Percentiles rank a stretch among this genome's conserved stretches.
These are phyloP conservation scores for Holotrichia oblita DNA, from an alignment of 1,140 invertebrate genomes.

Conservation along the genomic window DNA sequence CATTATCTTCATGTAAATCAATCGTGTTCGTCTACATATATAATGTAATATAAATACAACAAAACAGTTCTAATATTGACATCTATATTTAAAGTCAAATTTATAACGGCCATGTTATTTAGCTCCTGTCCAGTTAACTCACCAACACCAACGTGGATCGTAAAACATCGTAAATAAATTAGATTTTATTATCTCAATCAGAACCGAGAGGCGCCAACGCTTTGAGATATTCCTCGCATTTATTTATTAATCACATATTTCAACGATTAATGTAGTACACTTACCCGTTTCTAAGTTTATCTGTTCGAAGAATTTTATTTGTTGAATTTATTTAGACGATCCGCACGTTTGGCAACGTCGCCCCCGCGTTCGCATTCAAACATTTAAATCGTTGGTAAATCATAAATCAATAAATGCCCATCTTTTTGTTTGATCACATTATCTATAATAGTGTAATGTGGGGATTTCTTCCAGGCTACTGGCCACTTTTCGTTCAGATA, in stretches of 20 bases:
- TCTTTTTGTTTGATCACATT: slow-evolving; percentile 26
- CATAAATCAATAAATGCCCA: slow-evolving; percentile 28
- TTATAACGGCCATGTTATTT: too few species aligned
- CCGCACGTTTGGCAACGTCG: too few species aligned
- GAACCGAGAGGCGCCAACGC: not conserved
- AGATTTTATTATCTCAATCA: not conserved
- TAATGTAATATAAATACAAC: too few species aligned
- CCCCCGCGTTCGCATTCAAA: too few species aligned
- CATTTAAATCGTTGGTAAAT: not conserved
- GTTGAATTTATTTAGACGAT: too few species aligned
- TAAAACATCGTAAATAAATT: not conserved
- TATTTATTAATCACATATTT: not conserved
- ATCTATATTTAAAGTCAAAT: too few species aligned
- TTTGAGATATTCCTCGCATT: not conserved
- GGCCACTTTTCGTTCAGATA: slow-evolving; percentile 1
- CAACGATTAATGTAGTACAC: too few species aligned
- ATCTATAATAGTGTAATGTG: not conserved
- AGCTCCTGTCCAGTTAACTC: too few species aligned
- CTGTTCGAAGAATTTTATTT: slow-evolving; percentile 24
- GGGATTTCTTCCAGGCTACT: slow-evolving; percentile 19
- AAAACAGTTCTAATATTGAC: too few species aligned
- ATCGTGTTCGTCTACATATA: too few species aligned
- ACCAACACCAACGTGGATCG: too few species aligned
- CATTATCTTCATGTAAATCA: too few species aligned
- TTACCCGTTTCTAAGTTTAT: slow-evolving; percentile 1